phyloP scores from a whole-genome alignment of 2,113 vertebrate genomes.

The Stictonetta naevosa region DNA sequence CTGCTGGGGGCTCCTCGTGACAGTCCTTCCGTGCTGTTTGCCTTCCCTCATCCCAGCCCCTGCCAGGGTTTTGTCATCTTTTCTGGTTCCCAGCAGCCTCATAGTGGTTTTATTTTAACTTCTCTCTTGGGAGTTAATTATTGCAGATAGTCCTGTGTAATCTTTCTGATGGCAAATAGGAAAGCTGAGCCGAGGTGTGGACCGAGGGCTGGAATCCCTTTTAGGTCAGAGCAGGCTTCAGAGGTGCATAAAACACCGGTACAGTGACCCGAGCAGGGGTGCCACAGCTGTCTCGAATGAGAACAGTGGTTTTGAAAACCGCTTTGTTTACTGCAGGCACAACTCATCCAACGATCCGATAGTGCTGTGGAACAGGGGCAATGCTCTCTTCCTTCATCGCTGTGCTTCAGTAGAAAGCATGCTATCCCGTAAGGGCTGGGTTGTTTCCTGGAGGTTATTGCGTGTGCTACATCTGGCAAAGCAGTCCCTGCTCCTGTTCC shows the following conservation, averaged over 20 bases:
- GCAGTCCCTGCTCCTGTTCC: too few relatives aligned
- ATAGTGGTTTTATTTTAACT: not conserved
- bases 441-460: not conserved
- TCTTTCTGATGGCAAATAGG: not conserved
- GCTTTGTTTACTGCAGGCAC: not conserved
- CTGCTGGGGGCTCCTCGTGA: not conserved
- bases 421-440: not conserved
- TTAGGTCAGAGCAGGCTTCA: not conserved
- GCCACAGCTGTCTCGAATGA: not conserved
- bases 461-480: not conserved
- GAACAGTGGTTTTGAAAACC: not conserved
- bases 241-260: not conserved
- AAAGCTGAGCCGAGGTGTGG: not conserved
- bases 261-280: not conserved
- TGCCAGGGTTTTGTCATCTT: not conserved
- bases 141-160: not conserved
- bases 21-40: not conserved
- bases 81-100: not conserved
- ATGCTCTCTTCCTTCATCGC: not conserved
- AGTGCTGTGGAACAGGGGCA: accelerated
- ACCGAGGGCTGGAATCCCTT: not conserved
- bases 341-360: not conserved
- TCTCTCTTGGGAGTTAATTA: slow-evolving; percentile 23
- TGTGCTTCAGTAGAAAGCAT: not conserved
- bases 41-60: not conserved